Evolutionary conservation across 2,797 vertebrate species (phyloP).

Genomic region (Pseudomugil gertrudae): DNA sequence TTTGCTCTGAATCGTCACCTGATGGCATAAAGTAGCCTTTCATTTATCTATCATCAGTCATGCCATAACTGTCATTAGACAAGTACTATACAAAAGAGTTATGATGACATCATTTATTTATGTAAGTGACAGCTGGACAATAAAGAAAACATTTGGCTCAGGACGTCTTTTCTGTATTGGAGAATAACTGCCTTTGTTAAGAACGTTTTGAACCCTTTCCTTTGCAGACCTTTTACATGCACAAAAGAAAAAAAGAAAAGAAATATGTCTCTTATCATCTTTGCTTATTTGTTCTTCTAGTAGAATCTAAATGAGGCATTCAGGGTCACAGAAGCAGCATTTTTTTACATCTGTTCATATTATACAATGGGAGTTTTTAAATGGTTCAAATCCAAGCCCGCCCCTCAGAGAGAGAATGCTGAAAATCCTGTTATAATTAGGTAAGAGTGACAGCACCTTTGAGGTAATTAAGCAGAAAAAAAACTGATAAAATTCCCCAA

Average conservation of each 20-base stretch:
- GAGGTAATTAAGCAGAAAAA: constrained; percentile 77
- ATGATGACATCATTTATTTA: not conserved
- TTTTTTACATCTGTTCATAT: constrained; percentile 61
- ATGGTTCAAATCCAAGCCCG: constrained; percentile 63
- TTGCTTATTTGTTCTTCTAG: constrained; percentile 40
- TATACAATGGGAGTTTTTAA: constrained; percentile 45
- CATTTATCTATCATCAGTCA: not conserved
- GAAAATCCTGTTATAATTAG: constrained; percentile 76
- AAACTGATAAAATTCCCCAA: constrained; percentile 73
- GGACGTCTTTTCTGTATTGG: not conserved
- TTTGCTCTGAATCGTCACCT: not conserved
- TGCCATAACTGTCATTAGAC: not conserved
- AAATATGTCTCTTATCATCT: not conserved
- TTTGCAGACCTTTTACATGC: not conserved
- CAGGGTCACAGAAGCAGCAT: constrained; percentile 24
- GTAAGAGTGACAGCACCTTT: constrained; percentile 78
- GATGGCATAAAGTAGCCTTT: not conserved
- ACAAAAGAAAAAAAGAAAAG: not conserved
- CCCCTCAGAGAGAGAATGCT: constrained; percentile 48
- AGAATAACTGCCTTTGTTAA: not conserved
- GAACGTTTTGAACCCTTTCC: not conserved
- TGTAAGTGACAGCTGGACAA: not conserved
- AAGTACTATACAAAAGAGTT: not conserved
- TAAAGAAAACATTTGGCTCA: not conserved
- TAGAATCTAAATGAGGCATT: constrained; percentile 40